Conservation (phyloP, 2,113 vertebrate genomes). For the Zootoca vivipara region DNA sequence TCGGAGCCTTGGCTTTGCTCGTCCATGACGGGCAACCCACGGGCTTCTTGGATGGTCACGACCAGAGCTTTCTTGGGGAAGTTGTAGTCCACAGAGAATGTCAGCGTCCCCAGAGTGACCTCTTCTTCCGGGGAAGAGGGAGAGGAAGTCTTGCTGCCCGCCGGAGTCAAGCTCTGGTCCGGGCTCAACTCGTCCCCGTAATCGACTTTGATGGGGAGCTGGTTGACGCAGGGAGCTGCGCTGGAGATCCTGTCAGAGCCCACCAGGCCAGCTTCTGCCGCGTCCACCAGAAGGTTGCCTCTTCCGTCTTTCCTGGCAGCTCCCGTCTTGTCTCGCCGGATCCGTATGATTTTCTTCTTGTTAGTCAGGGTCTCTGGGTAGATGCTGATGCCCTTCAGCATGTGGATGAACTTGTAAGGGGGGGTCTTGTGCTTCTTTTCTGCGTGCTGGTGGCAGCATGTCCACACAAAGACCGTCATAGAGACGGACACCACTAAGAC, state of each 20-base stretch:
- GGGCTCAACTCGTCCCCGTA: constrained; percentile 85
- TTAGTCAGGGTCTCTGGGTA: constrained; percentile 93
- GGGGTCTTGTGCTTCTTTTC: constrained; percentile 84
- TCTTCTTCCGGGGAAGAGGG: constrained; percentile 86
- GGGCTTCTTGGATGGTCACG: constrained; percentile 93
- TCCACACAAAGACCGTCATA: constrained; percentile 90
- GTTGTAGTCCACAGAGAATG: constrained; percentile 95
- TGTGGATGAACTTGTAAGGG: constrained; percentile 96
- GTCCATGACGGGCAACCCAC: constrained; percentile 89
- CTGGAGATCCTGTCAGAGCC: constrained; percentile 45
- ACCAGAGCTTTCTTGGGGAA: constrained; percentile 97
- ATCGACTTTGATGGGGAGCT: constrained; percentile 82
- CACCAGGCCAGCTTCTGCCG: constrained; percentile 81
- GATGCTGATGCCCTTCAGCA: constrained; percentile 98
- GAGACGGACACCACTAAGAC: constrained; percentile 90
- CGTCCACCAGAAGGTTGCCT: constrained; percentile 76
- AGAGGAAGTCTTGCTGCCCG: constrained; percentile 82
- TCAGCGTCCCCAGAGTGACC: constrained; percentile 82
- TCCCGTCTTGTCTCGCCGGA: constrained; percentile 74
- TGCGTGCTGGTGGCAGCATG: constrained; percentile 91
- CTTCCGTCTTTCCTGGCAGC: constrained; percentile 50
- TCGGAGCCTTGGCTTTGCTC: constrained; percentile 89
- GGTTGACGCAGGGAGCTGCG: constrained; percentile 67
- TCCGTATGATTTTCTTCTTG: constrained; percentile 88
- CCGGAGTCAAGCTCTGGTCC: constrained; percentile 83